A percentile compares a stretch with the other conserved stretches of the same genome.
phyloP scores from a whole-genome alignment of 2,113 vertebrate genomes.

The Pionites leucogaster region DNA sequence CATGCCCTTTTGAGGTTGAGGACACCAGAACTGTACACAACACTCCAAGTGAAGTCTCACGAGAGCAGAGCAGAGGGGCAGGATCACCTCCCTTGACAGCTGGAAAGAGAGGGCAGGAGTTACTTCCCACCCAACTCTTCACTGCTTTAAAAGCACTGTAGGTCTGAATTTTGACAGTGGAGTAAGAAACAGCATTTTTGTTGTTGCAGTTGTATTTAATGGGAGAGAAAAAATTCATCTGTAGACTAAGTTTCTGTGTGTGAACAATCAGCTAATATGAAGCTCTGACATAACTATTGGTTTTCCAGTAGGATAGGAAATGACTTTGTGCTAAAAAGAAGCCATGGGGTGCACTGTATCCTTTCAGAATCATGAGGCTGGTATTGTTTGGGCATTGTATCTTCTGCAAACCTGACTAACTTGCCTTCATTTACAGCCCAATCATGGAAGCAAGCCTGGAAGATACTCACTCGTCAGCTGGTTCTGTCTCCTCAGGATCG shows the following conservation, averaged over 20 bases:
- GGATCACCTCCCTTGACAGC: too few relatives aligned
- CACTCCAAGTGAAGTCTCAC: too few relatives aligned
- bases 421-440: conserved; percentile 69
- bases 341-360: not conserved
- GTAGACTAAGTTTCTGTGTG: not conserved
- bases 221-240: not conserved
- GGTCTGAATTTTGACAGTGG: not conserved
- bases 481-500: conserved; percentile 75
- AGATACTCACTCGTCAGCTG: conserved; percentile 69
- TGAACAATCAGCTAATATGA: not conserved
- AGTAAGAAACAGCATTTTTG: not conserved
- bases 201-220: not conserved
- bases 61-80: too few relatives aligned
- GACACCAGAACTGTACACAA: too few relatives aligned
- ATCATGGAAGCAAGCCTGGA: conserved; percentile 84
- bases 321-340: not conserved
- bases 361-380: not conserved
- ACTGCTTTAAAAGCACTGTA: not conserved
- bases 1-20: too few relatives aligned
- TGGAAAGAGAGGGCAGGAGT: not conserved
- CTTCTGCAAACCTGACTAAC: not conserved
- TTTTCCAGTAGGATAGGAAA: not conserved
- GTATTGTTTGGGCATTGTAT: not conserved
- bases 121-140: not conserved
- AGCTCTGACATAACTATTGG: not conserved